Conservation (phyloP, 1,140 invertebrate genomes). For the Bradysia coprophila region DNA sequence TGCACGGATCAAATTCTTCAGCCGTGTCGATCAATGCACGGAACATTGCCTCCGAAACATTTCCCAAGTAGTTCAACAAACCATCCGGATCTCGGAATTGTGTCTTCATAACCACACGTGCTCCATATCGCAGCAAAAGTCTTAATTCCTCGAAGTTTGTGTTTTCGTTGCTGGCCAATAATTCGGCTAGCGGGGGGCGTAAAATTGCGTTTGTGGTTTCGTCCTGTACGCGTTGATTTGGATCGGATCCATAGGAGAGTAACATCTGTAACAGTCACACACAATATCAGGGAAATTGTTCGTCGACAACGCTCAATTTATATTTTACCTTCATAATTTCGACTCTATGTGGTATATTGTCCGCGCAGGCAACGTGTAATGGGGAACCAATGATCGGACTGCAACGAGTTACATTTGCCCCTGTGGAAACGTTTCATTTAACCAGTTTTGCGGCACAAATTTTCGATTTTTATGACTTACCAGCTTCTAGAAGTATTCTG, state of each 20-base stretch:
- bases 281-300: neutral
- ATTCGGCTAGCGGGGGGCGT: slow-evolving; percentile 62
- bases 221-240: slow-evolving; percentile 56
- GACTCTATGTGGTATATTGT: slow-evolving; percentile 53
- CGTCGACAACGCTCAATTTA: neutral
- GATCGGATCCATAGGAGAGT: slow-evolving; percentile 54
- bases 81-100: slow-evolving; percentile 67
- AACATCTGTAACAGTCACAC: slow-evolving; percentile 37
- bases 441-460: neutral
- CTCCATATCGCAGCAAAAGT: slow-evolving; percentile 60
- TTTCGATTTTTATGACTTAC: slow-evolving; percentile 25
- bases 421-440: slow-evolving; percentile 19
- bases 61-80: slow-evolving; percentile 55
- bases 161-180: slow-evolving; percentile 54
- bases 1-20: slow-evolving; percentile 59
- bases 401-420: slow-evolving; percentile 61
- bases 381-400: slow-evolving; percentile 71
- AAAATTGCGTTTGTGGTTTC: slow-evolving; percentile 40
- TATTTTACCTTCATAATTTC: slow-evolving; percentile 33
- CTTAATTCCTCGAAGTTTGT: slow-evolving; percentile 46
- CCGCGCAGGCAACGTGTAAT: slow-evolving; percentile 70
- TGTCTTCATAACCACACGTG: slow-evolving; percentile 63
- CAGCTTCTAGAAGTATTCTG: slow-evolving; percentile 42
- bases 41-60: slow-evolving; percentile 44
- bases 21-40: slow-evolving; percentile 49